Conservation (phyloP, 2,888 invertebrate species). For the Rhabditoides inermis region DNA sequence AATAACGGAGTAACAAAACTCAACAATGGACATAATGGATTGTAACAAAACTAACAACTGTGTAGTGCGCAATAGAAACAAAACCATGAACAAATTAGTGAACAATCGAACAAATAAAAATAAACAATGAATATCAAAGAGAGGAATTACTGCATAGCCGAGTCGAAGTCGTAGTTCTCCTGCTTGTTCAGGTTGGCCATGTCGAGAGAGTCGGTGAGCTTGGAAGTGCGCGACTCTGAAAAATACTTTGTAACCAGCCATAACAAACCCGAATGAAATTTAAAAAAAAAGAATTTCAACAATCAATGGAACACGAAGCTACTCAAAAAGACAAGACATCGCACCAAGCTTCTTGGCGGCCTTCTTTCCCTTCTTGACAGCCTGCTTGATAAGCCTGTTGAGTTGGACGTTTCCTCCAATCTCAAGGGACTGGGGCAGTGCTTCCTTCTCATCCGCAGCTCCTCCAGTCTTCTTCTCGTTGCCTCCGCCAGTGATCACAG, state of each 20-base stretch:
- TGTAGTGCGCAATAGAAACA: no score
- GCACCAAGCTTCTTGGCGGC: constrained; percentile 25
- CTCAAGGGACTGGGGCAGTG: constrained; percentile 27
- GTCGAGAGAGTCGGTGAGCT: not conserved
- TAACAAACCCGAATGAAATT: no score
- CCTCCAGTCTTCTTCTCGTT: constrained; percentile 20
- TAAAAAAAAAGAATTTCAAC: no score
- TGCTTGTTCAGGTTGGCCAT: not conserved
- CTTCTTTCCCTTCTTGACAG: constrained; percentile 46
- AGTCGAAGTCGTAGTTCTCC: not conserved
- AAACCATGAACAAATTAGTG: no score
- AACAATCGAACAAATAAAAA: no score
- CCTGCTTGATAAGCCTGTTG: constrained; percentile 40
- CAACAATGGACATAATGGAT: no score
- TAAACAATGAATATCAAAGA: no score
- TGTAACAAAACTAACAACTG: no score
- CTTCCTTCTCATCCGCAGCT: constrained; percentile 21
- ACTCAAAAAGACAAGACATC: constrained; percentile 1
- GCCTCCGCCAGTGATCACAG: constrained; percentile 23
- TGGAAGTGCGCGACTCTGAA: no score
- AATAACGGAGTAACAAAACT: no score
- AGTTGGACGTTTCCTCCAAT: constrained; percentile 43
- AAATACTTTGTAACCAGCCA: no score
- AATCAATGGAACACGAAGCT: not conserved
- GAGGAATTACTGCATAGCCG: no score